phyloP scores from a whole-genome alignment of 2,113 vertebrate species.

The Phalacrocorax carbo region DNA sequence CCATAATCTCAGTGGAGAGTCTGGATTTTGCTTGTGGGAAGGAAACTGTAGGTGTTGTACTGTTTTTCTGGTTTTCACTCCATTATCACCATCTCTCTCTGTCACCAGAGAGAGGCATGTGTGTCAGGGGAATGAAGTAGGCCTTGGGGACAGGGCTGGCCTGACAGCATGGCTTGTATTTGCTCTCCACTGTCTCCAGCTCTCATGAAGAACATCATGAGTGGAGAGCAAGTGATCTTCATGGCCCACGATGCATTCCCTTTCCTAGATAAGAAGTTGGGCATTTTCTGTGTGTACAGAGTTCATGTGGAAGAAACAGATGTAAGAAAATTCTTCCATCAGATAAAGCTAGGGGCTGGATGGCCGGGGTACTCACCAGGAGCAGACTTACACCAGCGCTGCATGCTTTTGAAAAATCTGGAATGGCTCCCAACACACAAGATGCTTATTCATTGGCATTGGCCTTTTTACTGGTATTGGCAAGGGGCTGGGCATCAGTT shows the following conservation, averaged over 20 bases:
- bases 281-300: not conserved
- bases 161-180: not conserved
- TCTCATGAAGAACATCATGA: not conserved
- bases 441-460: accelerated
- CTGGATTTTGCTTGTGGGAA: not conserved
- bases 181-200: not conserved
- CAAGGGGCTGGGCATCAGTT: not conserved
- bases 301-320: not conserved
- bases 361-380: accelerated
- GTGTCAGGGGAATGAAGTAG: not conserved
- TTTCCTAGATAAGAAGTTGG: not conserved
- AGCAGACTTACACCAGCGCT: not conserved
- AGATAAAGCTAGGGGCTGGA: not conserved
- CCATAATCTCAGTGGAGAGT: no score
- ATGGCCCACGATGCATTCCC: accelerated
- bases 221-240: not conserved
- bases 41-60: not conserved
- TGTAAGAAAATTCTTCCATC: not conserved
- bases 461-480: no score
- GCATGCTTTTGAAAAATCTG: accelerated
- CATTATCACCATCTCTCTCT: not conserved
- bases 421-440: not conserved
- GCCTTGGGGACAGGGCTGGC: not conserved
- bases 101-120: no score
- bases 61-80: not conserved